Evolutionary conservation across 1,140 invertebrate genomes (phyloP), one percentile per base, ranked within the genome.

Genomic region (Harpegnathos saltator): DNA sequence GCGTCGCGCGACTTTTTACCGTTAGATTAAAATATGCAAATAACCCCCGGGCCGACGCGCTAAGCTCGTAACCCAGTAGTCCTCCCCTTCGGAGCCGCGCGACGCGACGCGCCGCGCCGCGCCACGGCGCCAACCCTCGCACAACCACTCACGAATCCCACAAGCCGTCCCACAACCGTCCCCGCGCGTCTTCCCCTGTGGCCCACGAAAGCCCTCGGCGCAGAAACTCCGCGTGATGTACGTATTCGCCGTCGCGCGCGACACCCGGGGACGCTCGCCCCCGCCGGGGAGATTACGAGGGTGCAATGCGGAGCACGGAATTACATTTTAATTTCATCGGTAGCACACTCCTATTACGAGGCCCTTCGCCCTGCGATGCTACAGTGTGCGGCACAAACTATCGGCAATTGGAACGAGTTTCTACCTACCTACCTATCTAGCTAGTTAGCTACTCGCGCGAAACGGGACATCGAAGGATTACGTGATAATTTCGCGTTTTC

Each of bases 271-370:
- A 50, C 52, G 77, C 73, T 62, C 81, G 75, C 75, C n/a, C n/a
- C n/a, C n/a, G n/a, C n/a, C n/a, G n/a, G n/a, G 82, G 88, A 89
- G 88, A 89, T 89, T 89, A 89, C 88, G 59, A 69, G 87, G 59
- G 66, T 54, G 80, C 85, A 59, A 82, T 59, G 81, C 84, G 63
- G 69, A 83, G 68, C 3, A 71, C 81, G 77, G 69, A 89, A 89
- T 87, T 89, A 87, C 88, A 85, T 89, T 89, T 89, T 89, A 89
- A 89, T 89, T 89, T 89, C 88, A 82, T 89, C 87, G 85, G 81
- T 82, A 59, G 82, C 66, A 54, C 81, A 71, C 69, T 74, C 58
- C 59, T 83, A 83, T 85, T 83, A 82, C 77, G 15, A 59, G 72
- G 12, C 75, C 26, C 80, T 58, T 33, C 29, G n/a, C 12, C 44